Conservation (phyloP, 2,888 invertebrate genomes). For the Capitulum mitella region DNA sequence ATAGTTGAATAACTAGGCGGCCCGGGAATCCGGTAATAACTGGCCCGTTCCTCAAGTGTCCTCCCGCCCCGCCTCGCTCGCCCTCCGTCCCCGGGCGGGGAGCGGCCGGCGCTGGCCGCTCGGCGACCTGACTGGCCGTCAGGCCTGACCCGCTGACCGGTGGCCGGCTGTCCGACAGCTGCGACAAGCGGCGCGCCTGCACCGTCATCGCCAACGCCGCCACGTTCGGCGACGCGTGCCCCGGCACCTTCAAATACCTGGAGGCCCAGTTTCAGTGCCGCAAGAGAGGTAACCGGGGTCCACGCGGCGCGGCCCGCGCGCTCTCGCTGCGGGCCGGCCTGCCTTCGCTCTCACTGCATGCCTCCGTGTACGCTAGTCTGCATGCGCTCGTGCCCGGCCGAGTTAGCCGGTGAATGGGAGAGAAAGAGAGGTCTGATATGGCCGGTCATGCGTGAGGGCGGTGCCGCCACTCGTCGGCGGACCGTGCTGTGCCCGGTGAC, state of each 20-base stretch:
- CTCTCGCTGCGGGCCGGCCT: not conserved
- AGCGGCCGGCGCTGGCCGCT: not conserved
- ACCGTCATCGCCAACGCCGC: not conserved
- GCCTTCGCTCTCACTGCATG: not conserved
- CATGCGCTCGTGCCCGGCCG: not conserved
- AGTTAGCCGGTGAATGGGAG: not conserved
- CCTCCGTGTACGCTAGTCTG: not conserved
- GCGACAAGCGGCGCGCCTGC: not conserved
- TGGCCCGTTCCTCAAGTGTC: not conserved
- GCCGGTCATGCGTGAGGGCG: not conserved
- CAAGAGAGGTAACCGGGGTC: not conserved
- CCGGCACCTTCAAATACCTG: conserved; percentile 81
- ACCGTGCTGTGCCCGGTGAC: too few relatives aligned
- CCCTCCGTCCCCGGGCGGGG: not conserved
- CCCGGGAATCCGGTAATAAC: not conserved
- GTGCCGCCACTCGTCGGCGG: too few relatives aligned
- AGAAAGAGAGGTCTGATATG: not conserved
- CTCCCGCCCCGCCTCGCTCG: not conserved
- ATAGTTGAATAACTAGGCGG: not conserved
- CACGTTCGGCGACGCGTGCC: conserved; percentile 78
- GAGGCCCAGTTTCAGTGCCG: conserved; percentile 84
- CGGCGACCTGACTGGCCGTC: not conserved
- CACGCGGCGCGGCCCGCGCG: not conserved
- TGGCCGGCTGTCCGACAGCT: conserved; percentile 8
- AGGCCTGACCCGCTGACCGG: not conserved